Evolutionary conservation across 2,888 invertebrate species (phyloP), one percentile per base, ranked within the genome.

Genomic region (Antheraea yamamai): DNA sequence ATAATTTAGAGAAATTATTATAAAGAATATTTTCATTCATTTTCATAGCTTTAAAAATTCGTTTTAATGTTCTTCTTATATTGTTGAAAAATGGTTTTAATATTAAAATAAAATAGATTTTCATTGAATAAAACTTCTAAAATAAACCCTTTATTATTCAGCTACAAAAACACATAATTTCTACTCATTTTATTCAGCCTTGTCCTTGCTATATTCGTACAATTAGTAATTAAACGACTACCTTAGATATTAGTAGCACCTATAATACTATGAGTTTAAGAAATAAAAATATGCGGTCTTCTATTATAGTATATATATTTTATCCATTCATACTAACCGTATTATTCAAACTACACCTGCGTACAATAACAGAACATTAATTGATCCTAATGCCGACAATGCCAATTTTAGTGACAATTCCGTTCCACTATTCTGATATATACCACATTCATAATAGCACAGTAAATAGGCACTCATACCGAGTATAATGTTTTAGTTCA

Each of bases 401-500:
- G 83, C 83, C 81, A 89, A 87, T 88, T 89, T 87, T 82, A 84
- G 82, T 83, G 75, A 79, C 82, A 81, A 85, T 80, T 80, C 82
- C 78, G 84, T 86, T 83, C 79, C 79, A 82, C 82, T 81, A 83
- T 76, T 75, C 76, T 77, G 79, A 80, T 80, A 86, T 86, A 84
- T 85, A 85, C 83, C 84, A 84, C 85, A 85, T 85, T 85, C 80
- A 82, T 87, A 87, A 86, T 87, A 81, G 81, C 78, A 75, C 76
- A 76, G 78, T 76, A 81, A 82, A 82, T 81, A 77, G 74, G 78
- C 76, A 77, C 76, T 78, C 75, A 76, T 75, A 74, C 66, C 75
- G 39, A 76, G 68, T 82, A 84, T 83, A 84, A 89, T 89, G 88
- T 88, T 90, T 89, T 88, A 87, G 91, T 88, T 88, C 89, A 89